Evolutionary conservation across 2,888 invertebrate species (phyloP), one percentile per base, ranked within the genome.

Genomic region (Cyclophora albipunctata): DNA sequence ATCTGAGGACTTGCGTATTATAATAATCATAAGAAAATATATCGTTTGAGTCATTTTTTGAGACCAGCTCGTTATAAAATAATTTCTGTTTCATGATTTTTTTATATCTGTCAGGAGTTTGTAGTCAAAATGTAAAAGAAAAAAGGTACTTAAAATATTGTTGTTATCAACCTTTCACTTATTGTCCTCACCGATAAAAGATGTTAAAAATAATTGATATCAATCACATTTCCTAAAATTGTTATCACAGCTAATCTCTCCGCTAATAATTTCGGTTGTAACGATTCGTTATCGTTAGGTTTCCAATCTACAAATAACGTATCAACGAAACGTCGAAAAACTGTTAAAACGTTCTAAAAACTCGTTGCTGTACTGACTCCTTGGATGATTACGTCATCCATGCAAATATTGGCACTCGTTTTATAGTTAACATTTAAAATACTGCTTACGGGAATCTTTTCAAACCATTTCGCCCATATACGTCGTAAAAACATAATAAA

Each of bases 151-250:
- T 4, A 37, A 37, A 37, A 37, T 37, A 37, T 37, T 37, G 4
- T 5, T 5, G 37, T 37, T 37, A 37, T 37, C 37, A 37, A 37
- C 5, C 37, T 1, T 5, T 33, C 20, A 43, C 60, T 71, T 71
- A 75, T 70, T 72, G 71, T 73, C 70, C 63, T 63, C 58, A 56
- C 58, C 51, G 55, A 59, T 53, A 45, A 58, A 43, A 20, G 43
- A 43, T 43, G 43, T 43, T 69, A 63, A 68, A 68, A 65, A 65
- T 70, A 75, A 75, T 76, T 75, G 75, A 69, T 59, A 60, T 64
- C 55, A 65, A 75, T 78, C 73, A 77, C 75, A 78, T 70, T 66
- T 70, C 69, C 60, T 69, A 20, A 20, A 20, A 73, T 78, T 72
- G 73, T 74, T 64, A 65, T 64, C 62, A 61, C 55, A 55, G 55